Evolutionary conservation across 2,797 vertebrate genomes (phyloP), one percentile per base, ranked within the genome.

Genomic region (Spea hammondii): DNA sequence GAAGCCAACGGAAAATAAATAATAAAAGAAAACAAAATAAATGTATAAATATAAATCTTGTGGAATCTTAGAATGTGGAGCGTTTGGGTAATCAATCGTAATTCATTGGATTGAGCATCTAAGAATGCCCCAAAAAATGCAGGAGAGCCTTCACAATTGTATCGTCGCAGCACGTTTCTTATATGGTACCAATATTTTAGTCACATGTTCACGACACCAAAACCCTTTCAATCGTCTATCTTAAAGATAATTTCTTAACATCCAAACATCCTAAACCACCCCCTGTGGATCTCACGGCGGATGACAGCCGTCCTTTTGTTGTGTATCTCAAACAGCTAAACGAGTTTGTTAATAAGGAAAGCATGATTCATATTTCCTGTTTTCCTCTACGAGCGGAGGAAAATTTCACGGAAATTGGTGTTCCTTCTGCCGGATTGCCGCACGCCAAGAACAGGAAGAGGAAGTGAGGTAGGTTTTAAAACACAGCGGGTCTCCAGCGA

Each of bases 331-430:
- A 50, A 44, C 47, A 71, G 13, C 68, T 55, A 72, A 67, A 76
- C 48, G 46, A 14, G 67, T 76, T 85, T 0, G 46, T 85, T 86
- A 54, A 88, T 88, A 85, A 85, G 85, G 83, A 84, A 81, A 44
- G 0, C 4, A 72, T 91, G 90, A 92, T 86, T 91, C 90, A 91
- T 0, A 4, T 86, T 91, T 92, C 90, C 91, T 91, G 91, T 89
- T 91, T 92, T 89, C 87, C 82, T 86, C 82, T 80, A 86, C 77
- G 75, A 84, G 69, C 84, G 87, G 88, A 86, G 82, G 83, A 84
- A 86, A 86, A 84, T 75, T 87, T 76, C 12, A 84, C 88, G 87
- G 88, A 92, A 90, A 86, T 8, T 11, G 77, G 65, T 80, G 79
- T 77, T 83, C 79, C 86, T 79, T 74, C 11, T 9, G 80, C 75